phyloP scores from a whole-genome alignment of 2,113 vertebrate genomes.

The Amazona vittata region DNA sequence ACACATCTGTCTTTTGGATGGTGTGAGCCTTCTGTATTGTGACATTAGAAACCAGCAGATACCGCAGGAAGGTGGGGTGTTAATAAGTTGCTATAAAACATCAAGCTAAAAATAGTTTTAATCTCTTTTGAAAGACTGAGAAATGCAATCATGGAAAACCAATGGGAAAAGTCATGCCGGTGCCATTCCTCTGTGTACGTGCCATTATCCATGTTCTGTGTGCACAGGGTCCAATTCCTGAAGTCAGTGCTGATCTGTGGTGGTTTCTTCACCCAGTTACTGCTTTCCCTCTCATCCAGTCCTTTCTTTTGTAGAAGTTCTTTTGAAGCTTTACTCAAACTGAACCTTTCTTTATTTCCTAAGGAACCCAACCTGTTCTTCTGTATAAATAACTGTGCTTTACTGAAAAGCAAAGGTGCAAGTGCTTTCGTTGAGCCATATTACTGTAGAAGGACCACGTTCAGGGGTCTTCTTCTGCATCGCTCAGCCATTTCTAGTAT shows the following conservation, averaged over 20 bases:
- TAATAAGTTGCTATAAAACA: background rate
- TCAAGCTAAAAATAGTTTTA: accelerated
- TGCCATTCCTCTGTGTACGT: background rate
- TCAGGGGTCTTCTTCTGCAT: background rate
- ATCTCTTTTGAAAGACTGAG: background rate
- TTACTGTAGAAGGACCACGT: background rate
- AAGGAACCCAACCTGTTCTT: background rate
- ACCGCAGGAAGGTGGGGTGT: background rate
- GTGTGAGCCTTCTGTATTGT: background rate
- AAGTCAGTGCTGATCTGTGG: background rate
- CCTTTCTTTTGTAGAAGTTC: background rate
- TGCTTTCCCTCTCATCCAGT: background rate
- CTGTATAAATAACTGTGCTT: background rate
- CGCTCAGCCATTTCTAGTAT: background rate
- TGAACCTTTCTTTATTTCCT: background rate
- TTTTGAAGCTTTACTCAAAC: background rate
- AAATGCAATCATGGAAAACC: background rate
- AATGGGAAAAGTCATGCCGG: background rate
- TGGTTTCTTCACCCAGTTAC: background rate
- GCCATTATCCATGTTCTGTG: accelerated
- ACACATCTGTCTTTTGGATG: background rate
- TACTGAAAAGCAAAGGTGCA: background rate
- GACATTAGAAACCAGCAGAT: background rate
- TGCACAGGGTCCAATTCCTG: background rate
- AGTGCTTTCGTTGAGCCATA: background rate